Base-by-base conservation (phyloP, 2,888 invertebrate species). In the Mylabris sibirica region DNA sequence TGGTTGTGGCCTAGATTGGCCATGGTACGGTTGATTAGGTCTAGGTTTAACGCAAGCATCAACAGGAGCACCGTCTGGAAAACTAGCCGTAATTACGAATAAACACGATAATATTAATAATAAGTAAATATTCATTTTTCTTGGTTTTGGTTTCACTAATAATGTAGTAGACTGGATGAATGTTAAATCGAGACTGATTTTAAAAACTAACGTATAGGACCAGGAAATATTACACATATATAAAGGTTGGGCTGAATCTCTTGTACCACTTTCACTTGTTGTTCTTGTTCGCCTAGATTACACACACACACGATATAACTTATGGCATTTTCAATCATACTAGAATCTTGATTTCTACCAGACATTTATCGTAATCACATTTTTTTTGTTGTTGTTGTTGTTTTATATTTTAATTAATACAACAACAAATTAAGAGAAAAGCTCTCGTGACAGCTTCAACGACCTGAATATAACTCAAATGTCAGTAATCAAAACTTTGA, bases 41-140 rank as follows among this genome's bases (percentile, higher is more conserved):
- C 90, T 87, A 30, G 90, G 88, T 81, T 92, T 93, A 3, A 93
- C 93, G 81, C 94, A 94, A 38, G 92, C 90, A 80, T 94, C 93
- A 34, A 93, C 89, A 0, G 94, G 94, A 1, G 92, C 93, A 1
- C 93, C 93, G 78, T 93, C 93, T n/a, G 93, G 93, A 80, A 93
- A 93, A 71, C 88, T 87, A 12, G 59, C 66, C 34, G 68, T 74
- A 11, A 59, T 38, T 22, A 67, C 20, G 60, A 67, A 63, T 22
- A 65, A 66, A 17, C 30, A 22, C 12, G 53, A 20, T 17, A 53
- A 26, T 24, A 67, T 65, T 4, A 57, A 24, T 11, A 70, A 12
- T 17, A 67, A 20, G 17, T 61, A 41, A 22, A 30, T 20, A 26
- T 26, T 49, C 14, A 60, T 20, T 34, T 22, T 34, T 24, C 12